Conservation (phyloP, 1,140 invertebrate species). For the Eriosoma lanigerum region DNA sequence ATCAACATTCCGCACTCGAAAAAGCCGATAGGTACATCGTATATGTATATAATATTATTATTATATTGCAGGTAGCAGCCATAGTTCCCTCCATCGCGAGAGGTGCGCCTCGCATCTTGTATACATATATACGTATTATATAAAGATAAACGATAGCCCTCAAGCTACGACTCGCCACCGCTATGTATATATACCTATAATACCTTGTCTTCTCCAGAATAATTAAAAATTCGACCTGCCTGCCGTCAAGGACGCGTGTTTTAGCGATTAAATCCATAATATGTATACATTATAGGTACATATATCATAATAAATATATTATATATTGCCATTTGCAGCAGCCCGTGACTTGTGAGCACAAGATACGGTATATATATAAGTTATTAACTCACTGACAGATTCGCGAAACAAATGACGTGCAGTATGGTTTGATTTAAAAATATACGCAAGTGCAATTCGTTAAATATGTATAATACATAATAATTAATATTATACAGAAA, state of each 20-base stretch:
- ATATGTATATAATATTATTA: slow-evolving; percentile 12
- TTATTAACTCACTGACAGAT: slow-evolving; percentile 28
- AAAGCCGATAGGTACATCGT: slow-evolving; percentile 13
- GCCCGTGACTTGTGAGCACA: too few relatives aligned
- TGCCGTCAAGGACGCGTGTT: slow-evolving; percentile 42
- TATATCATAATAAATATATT: neutral
- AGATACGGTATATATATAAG: too few relatives aligned
- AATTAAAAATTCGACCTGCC: slow-evolving; percentile 47
- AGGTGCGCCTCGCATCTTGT: slow-evolving; percentile 22
- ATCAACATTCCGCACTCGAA: neutral
- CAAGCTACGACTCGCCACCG: slow-evolving; percentile 19
- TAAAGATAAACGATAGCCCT: slow-evolving; percentile 7
- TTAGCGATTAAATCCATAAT: slow-evolving; percentile 44
- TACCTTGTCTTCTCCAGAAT: slow-evolving; percentile 36
- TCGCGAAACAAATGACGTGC: neutral
- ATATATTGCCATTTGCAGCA: too few relatives aligned
- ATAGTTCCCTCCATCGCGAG: slow-evolving; percentile 15
- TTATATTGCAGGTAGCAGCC: slow-evolving; percentile 30
- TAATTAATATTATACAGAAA: too few relatives aligned
- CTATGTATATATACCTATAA: neutral
- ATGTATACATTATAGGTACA: neutral
- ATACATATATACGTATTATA: neutral
- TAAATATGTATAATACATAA: neutral
- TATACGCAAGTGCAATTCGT: slow-evolving; percentile 6
- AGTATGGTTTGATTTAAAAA: neutral